Evolutionary conservation across 2,888 invertebrate genomes (phyloP), one percentile per base, ranked within the genome.

Genomic region (Watsonalla binaria): DNA sequence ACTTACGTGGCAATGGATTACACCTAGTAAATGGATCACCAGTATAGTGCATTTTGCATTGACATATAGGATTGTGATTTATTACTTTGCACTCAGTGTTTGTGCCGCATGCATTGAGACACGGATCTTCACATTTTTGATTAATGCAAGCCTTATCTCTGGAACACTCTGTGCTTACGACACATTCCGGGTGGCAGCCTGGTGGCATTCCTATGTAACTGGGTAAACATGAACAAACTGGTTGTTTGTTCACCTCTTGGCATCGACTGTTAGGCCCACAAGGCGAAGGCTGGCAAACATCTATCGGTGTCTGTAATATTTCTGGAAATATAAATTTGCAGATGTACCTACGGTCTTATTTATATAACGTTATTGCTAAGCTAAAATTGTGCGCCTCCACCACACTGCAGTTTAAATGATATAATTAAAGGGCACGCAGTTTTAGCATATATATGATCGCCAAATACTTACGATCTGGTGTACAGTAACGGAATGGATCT

Each of bases 191-290:
- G 51, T 94, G 92, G 75, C 96, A 96, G 35, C 93, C 93, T 56
- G 94, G 94, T 45, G 96, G 96, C 65, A 92, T 91, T 39, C 96
- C 96, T 33, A 93, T 89, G 69, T 94, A 95, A 58, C 92, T 92
- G 5, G 94, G 92, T 58, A 94, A 77, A 74, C 96, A 96, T 9
- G 95, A 94, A 73, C 96, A 96, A 5, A 94, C 93, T 0, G 95
- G 94, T 74, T 94, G 94, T 46, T 92, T 92, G 71, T 95, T 95
- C 37, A 93, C 88, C 76, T 94, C 94, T 57, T 93, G 92, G 72
- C 96, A 96, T 68, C 94, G 92, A 52, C 95, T 94, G 70, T 96
- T 96, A 39, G 95, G 92, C 51, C 95, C 95, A 76, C 95, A 96
- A 5, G 95, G 95, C 15, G 94, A 93, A 35, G 94, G 95, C 55